Conservation (phyloP, 1,140 invertebrate genomes). For the Drosophila sturtevanti region DNA sequence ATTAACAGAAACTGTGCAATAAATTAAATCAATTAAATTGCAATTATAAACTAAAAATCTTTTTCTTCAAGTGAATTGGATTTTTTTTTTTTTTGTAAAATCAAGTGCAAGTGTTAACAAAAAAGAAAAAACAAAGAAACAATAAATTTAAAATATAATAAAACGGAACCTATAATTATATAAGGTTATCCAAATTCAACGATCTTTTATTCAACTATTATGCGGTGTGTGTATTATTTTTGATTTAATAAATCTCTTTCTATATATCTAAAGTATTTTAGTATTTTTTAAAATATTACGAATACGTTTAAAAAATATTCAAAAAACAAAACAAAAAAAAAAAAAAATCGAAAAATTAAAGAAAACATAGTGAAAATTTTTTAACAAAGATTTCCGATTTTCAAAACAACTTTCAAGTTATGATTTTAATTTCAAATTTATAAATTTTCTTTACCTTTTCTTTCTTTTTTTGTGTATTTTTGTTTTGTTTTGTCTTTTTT, state of each 20-base stretch:
- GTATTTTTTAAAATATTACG: background rate
- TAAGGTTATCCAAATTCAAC: slow-evolving; percentile 35
- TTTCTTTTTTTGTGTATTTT: too few species aligned
- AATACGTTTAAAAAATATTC: background rate
- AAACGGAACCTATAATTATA: background rate
- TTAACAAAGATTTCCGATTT: too few species aligned
- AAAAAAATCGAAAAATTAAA: too few species aligned
- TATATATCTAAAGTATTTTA: background rate
- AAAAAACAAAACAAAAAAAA: background rate
- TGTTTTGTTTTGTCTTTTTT: too few species aligned
- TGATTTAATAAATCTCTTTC: slow-evolving; percentile 29
- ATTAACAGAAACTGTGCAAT: background rate
- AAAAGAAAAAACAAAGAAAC: background rate
- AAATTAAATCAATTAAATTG: background rate
- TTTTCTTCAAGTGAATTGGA: slow-evolving; percentile 56
- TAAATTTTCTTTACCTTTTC: too few species aligned
- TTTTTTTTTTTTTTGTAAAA: background rate
- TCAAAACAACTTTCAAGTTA: too few species aligned
- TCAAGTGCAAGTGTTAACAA: slow-evolving; percentile 24
- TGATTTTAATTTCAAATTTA: too few species aligned
- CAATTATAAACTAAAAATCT: background rate
- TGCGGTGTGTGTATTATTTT: slow-evolving; percentile 79
- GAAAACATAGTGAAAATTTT: too few species aligned
- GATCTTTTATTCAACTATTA: slow-evolving; percentile 58
- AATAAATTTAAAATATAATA: background rate